Percentiles rank a stretch among this genome's conserved stretches.
These are phyloP conservation scores for Entomyzon cyanotis DNA, from an alignment of 2,113 vertebrate genomes.

Conservation along the genomic window DNA sequence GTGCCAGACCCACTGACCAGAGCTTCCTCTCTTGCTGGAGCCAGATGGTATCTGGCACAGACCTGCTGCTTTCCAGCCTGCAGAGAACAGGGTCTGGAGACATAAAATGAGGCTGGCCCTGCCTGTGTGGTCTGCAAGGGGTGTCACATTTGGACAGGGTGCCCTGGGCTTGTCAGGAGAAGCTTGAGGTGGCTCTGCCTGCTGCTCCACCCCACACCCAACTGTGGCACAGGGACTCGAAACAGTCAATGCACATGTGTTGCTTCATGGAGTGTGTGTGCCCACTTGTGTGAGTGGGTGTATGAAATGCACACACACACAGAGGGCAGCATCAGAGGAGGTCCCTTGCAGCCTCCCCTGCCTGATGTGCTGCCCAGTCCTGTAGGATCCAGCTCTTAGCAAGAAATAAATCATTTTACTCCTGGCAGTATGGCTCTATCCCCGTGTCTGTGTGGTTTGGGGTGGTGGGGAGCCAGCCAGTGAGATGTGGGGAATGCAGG, in stretches of 20 bases:
- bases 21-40: not conserved
- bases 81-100: not conserved
- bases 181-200: not conserved
- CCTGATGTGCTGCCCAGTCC: not conserved
- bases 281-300: fast-evolving
- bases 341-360: not conserved
- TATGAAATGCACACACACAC: not conserved
- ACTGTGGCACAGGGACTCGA: fast-evolving
- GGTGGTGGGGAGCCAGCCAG: fast-evolving
- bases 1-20: not conserved
- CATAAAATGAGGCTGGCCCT: not conserved
- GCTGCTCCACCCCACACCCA: not conserved
- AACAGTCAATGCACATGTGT: fast-evolving
- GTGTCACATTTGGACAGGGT: fast-evolving
- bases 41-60: not conserved
- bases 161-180: not conserved
- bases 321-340: fast-evolving
- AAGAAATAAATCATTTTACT: constrained; percentile 34
- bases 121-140: not conserved
- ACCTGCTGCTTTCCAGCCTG: not conserved
- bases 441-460: not conserved
- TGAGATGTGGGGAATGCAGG: not conserved
- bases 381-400: not conserved
- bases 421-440: not conserved
- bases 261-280: not conserved